These are phyloP conservation scores for Iguana delicatissima DNA, from an alignment of 2,797 vertebrate genomes.

Conservation along the genomic window DNA sequence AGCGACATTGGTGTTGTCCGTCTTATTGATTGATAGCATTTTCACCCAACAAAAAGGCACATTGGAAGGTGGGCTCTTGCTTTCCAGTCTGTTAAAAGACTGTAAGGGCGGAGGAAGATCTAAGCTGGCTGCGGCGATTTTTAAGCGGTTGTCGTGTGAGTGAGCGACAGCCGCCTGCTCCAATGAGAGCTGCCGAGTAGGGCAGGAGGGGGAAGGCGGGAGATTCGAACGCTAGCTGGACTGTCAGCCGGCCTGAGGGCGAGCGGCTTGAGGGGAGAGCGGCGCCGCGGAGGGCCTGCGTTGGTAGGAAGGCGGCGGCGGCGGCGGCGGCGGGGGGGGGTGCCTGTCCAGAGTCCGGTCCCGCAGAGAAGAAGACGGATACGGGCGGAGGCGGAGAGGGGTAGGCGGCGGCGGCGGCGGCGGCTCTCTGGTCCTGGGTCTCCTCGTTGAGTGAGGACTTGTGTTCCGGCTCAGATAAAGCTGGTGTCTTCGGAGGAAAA, in stretches of 20 bases:
- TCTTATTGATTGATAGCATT: background rate
- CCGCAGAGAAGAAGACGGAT: too few relatives aligned
- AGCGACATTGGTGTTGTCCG: background rate
- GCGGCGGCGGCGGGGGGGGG: too few relatives aligned
- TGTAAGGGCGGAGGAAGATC: background rate
- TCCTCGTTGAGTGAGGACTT: too few relatives aligned
- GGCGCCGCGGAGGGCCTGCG: too few relatives aligned
- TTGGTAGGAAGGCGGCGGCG: too few relatives aligned
- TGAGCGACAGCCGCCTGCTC: fast-evolving
- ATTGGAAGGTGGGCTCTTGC: background rate
- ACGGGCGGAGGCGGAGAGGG: too few relatives aligned
- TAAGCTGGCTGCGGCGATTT: background rate
- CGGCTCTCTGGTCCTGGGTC: too few relatives aligned
- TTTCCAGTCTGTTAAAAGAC: background rate
- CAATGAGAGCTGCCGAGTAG: conserved; percentile 40
- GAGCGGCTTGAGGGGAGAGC: background rate
- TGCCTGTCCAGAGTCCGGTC: too few relatives aligned
- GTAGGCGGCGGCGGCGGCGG: too few relatives aligned
- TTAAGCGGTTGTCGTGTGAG: background rate
- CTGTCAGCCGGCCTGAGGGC: background rate
- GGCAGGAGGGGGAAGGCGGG: conserved; percentile 67
- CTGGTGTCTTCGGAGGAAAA: too few relatives aligned
- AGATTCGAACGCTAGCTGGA: conserved; percentile 74
- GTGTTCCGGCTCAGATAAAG: too few relatives aligned
- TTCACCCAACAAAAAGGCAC: background rate